Evolutionary conservation across 2,113 vertebrate species (phyloP), one percentile per base, ranked within the genome.

Genomic region (Leptocoma aspasia): DNA sequence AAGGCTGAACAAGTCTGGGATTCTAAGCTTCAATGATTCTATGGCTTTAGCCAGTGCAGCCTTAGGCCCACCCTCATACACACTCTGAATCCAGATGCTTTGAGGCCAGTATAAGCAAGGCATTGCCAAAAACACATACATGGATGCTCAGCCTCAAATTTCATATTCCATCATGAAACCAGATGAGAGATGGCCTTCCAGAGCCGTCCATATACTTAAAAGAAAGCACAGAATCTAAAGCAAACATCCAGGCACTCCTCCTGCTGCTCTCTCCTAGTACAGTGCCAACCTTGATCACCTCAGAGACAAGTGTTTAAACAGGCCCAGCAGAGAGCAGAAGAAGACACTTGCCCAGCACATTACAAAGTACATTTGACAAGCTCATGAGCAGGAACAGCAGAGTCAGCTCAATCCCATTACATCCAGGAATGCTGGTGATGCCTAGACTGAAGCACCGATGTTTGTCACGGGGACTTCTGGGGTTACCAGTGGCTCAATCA

Each of bases 371-470:
- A 50, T 5, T 6, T 57, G 87, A 49, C 54, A 84, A 30, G 22
- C 42, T 35, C 41, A 52, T 71, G 44, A 37, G 31, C 19, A 83
- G 54, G 66, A 47, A 11, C 31, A 72, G 57, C 86, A 44, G 1
- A 19, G 61, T 16, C 35, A 78, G 18, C 44, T 31, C 39, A 27
- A 39, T 63, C 39, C 16, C 50, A 27, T 33, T 49, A 16, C 2
- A 20, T 28, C 76, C 11, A 33, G 6, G 17, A 47, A 27, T 39
- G 11, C 2, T n/a, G 3, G 6, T 10, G 26, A n/a, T n/a, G 35
- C 73, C 57, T 9, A 28, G 23, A 27, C 52, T 47, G 66, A 79
- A 71, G 59, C 1, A 5, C 20, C 0, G 0, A 31, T 50, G 39
- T 22, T 20, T 66, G 64, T 54, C 57, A 11, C 2, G 3, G 2